These are phyloP conservation scores for Pantherophis guttatus DNA, from an alignment of 2,113 vertebrate species.

Conservation along the genomic window DNA sequence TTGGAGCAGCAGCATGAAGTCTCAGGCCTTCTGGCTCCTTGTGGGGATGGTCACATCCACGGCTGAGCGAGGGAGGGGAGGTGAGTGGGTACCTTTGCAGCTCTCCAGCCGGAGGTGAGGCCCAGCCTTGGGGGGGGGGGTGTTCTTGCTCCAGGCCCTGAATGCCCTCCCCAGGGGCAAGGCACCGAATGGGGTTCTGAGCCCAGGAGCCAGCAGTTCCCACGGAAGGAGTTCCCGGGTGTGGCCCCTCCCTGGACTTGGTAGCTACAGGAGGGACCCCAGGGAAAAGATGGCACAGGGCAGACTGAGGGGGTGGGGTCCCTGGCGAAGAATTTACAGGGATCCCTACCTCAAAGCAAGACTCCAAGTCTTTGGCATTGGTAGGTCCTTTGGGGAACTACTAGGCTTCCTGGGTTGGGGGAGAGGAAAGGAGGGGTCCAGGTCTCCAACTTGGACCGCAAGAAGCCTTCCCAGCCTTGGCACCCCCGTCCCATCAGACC, in stretches of 20 bases:
- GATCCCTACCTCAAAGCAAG: background rate
- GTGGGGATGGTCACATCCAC: background rate
- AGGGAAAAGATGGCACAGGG: background rate
- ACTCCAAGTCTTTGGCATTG: background rate
- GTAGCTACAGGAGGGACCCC: background rate
- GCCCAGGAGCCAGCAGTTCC: background rate
- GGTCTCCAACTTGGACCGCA: background rate
- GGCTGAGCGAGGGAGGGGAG: background rate
- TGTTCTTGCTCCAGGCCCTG: background rate
- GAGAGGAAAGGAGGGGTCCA: background rate
- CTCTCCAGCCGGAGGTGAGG: rapidly evolving
- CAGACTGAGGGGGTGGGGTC: background rate
- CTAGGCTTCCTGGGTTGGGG: background rate
- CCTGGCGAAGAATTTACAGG: no score
- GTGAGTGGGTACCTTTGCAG: background rate
- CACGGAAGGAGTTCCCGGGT: background rate
- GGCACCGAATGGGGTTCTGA: background rate
- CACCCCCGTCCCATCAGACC: background rate
- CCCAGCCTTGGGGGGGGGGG: rapidly evolving
- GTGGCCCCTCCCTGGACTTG: background rate
- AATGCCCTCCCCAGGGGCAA: background rate
- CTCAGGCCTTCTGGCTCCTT: rapidly evolving
- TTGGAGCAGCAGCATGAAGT: background rate
- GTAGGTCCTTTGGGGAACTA: background rate
- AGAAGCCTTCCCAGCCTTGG: background rate